These are phyloP conservation scores for Eilema sororculum DNA, from an alignment of 2,888 invertebrate species.

Conservation along the genomic window DNA sequence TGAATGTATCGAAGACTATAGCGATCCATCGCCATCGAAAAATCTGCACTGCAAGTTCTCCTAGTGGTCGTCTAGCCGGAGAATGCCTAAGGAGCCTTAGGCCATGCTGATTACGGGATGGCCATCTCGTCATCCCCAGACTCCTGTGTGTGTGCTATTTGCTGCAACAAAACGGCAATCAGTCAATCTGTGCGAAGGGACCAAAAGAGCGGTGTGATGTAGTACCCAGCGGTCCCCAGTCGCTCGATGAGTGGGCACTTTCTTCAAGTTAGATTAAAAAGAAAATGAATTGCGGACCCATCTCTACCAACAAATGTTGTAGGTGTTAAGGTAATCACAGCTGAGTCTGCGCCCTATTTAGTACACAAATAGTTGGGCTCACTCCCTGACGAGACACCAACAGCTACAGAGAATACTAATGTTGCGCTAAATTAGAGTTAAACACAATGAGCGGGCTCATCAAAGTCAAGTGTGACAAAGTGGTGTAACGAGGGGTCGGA, in stretches of 20 bases:
- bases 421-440: no score
- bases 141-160: background rate
- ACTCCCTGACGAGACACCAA: no score
- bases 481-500: no score
- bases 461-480: no score
- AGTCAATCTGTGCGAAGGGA: background rate
- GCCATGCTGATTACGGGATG: no score
- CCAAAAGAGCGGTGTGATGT: background rate
- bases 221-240: background rate
- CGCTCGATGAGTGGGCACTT: background rate
- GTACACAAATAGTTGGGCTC: background rate
- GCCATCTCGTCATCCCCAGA: no score
- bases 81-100: background rate
- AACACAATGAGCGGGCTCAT: no score
- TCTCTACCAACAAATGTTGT: background rate
- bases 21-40: no score
- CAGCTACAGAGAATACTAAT: no score
- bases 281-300: background rate
- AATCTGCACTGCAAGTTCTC: no score
- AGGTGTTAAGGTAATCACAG: no score
- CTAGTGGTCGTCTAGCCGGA: background rate
- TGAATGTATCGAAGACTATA: no score
- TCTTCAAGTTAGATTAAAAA: background rate
- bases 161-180: background rate
- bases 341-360: background rate